These are phyloP conservation scores for Pocillopora verrucosa DNA, from an alignment of 64 coral and sea anemone genomes.

Conservation along the genomic window DNA sequence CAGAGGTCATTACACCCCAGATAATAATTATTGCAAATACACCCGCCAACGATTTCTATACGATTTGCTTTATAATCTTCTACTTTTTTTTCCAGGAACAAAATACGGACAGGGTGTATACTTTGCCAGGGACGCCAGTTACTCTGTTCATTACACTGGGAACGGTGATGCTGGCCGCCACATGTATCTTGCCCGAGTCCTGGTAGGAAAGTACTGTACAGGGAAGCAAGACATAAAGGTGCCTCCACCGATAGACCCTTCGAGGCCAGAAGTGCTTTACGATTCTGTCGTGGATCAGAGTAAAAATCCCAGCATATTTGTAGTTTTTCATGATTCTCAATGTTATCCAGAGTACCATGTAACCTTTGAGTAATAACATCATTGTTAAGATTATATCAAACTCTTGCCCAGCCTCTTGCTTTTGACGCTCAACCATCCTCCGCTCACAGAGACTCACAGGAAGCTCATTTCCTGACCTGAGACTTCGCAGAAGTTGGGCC, in stretches of 20 bases:
- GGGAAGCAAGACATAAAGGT: neutral
- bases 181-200: conserved; percentile 11
- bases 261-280: neutral
- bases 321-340: neutral
- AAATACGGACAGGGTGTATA: conserved; percentile 11
- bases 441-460: too few species aligned
- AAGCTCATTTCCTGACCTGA: too few species aligned
- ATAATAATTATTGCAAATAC: neutral
- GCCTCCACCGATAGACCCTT: conserved; percentile 9
- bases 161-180: neutral
- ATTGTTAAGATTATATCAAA: too few species aligned
- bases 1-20: too few species aligned
- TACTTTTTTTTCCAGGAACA: neutral
- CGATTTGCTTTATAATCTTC: neutral
- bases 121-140: conserved; percentile 7
- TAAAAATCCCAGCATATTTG: neutral
- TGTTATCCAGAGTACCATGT: neutral
- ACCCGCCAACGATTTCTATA: neutral
- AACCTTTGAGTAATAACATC: too few species aligned
- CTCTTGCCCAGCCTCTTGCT: too few species aligned
- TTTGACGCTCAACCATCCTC: too few species aligned
- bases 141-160: neutral
- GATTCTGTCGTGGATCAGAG: conserved; percentile 1
- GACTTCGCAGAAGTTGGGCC: too few species aligned
- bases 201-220: conserved; percentile 18